Conservation (phyloP, 2,113 vertebrate genomes). For the Todiramphus chloris region DNA sequence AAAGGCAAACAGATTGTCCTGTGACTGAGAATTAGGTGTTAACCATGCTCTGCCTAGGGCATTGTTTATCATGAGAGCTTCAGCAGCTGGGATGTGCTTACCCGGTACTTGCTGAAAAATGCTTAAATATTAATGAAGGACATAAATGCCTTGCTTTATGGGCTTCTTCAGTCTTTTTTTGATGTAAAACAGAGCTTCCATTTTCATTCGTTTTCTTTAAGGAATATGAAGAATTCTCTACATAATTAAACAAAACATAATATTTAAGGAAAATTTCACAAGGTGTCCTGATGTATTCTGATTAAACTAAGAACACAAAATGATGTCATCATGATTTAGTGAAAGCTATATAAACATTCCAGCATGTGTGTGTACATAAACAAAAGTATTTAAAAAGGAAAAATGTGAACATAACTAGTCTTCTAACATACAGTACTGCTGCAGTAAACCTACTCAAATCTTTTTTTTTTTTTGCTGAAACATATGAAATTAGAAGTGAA, state of each 20-base stretch:
- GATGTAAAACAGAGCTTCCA: neutral
- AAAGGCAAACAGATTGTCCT: conserved; percentile 19
- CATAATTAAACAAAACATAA: neutral
- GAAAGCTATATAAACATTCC: neutral
- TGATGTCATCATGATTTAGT: neutral
- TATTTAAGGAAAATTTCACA: neutral
- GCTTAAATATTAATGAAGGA: conserved; percentile 58
- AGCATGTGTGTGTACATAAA: neutral
- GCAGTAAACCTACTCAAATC: neutral
- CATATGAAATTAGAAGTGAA: neutral
- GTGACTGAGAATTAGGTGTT: conserved; percentile 39
- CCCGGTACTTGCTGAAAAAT: conserved; percentile 28
- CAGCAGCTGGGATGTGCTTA: conserved; percentile 49
- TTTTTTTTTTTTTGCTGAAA: neutral
- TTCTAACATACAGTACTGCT: neutral
- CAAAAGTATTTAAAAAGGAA: neutral
- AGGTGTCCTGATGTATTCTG: neutral
- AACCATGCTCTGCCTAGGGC: conserved; percentile 31
- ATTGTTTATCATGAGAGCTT: conserved; percentile 17
- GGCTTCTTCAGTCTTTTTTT: neutral
- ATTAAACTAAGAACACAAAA: neutral
- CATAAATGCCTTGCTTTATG: conserved; percentile 44
- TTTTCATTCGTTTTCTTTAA: neutral
- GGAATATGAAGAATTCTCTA: neutral
- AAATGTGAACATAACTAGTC: neutral